Evolutionary conservation across 1,140 invertebrate species (phyloP).

Genomic region (Drosophila nasuta): DNA sequence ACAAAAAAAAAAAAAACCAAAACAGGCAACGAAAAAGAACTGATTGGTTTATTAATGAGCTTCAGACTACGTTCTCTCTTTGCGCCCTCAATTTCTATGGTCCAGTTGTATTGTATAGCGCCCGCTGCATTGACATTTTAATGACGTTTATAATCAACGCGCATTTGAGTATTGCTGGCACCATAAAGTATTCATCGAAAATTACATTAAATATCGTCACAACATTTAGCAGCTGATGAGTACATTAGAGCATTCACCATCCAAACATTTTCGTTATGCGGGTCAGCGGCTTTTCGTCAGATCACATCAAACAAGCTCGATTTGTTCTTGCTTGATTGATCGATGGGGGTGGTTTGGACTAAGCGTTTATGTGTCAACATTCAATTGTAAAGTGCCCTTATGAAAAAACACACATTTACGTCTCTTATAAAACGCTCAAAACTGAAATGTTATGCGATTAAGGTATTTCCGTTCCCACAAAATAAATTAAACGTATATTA

Average conservation of each 20-base stretch:
- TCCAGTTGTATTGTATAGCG: conserved; percentile 15
- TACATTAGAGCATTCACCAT: conserved; percentile 15
- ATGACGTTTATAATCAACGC: conserved; percentile 16
- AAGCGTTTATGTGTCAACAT: neutral
- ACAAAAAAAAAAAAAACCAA: conserved; percentile 26
- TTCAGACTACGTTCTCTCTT: conserved; percentile 1
- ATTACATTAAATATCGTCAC: conserved; percentile 40
- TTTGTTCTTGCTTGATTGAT: conserved; percentile 51
- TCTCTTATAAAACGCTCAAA: neutral
- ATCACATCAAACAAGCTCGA: conserved; percentile 24
- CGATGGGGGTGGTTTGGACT: conserved; percentile 38
- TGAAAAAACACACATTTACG: neutral
- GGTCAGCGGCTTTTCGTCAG: conserved; percentile 57
- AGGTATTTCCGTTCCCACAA: too few relatives aligned
- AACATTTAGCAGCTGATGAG: conserved; percentile 66
- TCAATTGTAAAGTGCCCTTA: conserved; percentile 7
- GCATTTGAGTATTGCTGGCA: conserved; percentile 58
- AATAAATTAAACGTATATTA: too few relatives aligned
- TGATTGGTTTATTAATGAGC: conserved; percentile 45
- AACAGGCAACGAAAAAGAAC: conserved; percentile 37
- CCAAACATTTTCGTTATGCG: conserved; percentile 50
- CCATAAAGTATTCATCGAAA: conserved; percentile 53
- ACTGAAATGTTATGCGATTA: too few relatives aligned
- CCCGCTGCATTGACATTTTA: conserved; percentile 33
- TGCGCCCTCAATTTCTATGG: conserved; percentile 29